Base-by-base conservation (phyloP, 2,888 invertebrate genomes). In the Agrypnus murinus region DNA sequence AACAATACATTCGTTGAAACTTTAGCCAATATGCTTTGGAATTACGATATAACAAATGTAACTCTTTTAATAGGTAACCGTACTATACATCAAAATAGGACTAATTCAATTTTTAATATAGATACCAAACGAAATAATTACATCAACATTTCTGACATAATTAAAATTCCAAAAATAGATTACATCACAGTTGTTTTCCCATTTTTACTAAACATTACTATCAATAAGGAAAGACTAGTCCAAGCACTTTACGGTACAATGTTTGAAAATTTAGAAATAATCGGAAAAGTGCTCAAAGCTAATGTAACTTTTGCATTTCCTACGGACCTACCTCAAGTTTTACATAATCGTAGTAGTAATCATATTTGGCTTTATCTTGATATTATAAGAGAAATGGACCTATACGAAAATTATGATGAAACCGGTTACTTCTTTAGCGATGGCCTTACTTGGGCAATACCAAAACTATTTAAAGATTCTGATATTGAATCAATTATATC, bases 401-500 rank as follows among this genome's bases (percentile, higher is more conserved):
- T 50, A 6, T 25, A 25, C 4, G 2, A 8, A 7, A 14, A 43
- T 31, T 59, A 43, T n/a, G 43, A 59, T n/a, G n/a, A 43, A 0
- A 59, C 25, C 15, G 45, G n/a, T 1, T 17, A 6, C 0, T 25
- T 62, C 5, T 62, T 32, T 34, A 36, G 9, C 9, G 62, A 48
- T 19, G 34, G 31, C 7, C 9, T 50, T 0, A 32, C 46, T 17
- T 62, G 62, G 62, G 31, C 46, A n/a, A 36, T 62, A 7, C 62
- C 62, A 3, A 17, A 34, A 10, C 34, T 46, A 12, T 1, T 15
- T 5, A 7, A 62, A 32, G 5, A 2, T 25, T 3, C 2, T 25
- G 5, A 25, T 25, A 25, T 25, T 5, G 5, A 25, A 25, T 2
- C 25, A 5, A 25, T 25, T 25, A 25, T 25, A 3, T 25, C 25